These are phyloP conservation scores for Sebastes hubbsi DNA, from an alignment of 2,797 vertebrate species.

Conservation along the genomic window DNA sequence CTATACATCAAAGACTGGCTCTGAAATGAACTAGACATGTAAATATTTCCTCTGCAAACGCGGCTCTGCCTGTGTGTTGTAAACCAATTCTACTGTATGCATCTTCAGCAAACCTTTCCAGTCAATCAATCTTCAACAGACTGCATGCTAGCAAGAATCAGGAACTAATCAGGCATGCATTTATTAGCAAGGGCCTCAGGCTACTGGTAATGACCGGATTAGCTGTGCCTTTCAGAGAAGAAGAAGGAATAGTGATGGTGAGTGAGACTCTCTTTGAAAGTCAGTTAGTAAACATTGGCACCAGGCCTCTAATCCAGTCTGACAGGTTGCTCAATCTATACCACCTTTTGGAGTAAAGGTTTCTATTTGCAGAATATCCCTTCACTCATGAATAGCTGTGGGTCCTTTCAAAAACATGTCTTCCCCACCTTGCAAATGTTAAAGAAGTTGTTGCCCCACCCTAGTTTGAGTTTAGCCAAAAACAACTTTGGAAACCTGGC, in stretches of 20 bases:
- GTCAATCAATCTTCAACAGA: not conserved
- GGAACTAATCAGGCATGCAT: slow-evolving; percentile 3
- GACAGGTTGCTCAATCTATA: slow-evolving; percentile 24
- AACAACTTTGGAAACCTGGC: slow-evolving; percentile 49
- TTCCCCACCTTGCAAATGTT: slow-evolving; percentile 45
- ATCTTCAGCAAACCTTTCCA: slow-evolving; percentile 4
- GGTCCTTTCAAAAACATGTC: slow-evolving; percentile 35
- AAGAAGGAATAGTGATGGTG: not conserved
- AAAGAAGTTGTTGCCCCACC: slow-evolving; percentile 60
- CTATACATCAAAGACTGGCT: not conserved
- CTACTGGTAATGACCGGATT: not conserved
- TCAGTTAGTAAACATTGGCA: not conserved
- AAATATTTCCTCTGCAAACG: not conserved
- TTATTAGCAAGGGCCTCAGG: not conserved
- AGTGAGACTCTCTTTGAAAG: not conserved
- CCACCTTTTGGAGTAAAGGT: slow-evolving; percentile 8
- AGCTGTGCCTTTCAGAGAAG: not conserved
- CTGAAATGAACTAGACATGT: not conserved
- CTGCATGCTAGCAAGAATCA: not conserved
- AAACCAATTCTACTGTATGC: not conserved
- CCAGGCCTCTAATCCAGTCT: slow-evolving; percentile 20
- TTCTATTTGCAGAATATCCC: slow-evolving; percentile 31
- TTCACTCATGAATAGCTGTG: slow-evolving; percentile 25
- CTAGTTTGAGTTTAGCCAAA: slow-evolving; percentile 50
- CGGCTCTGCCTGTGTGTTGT: not conserved